A percentile compares a stretch with the other conserved stretches of the same genome.
Conservation (phyloP, 2,113 vertebrate genomes). For the cattle (Bos taurus) region ARS-UCD2.0 NC_037340.1:47941001-47941500, state of each 20-base stretch:
- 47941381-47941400: background rate
- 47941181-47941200: background rate
- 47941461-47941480: background rate
- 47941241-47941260: background rate
- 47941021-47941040: background rate
- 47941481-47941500: background rate
- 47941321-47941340: background rate
- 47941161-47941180: background rate
- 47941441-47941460: background rate
- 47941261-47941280: background rate
- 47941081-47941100: background rate
- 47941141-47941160: background rate
- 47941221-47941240: background rate
- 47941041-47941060: background rate
- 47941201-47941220: background rate
- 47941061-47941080: background rate
- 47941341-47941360: background rate
- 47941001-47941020: background rate
- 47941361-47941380: background rate
- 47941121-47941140: background rate
- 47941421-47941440: background rate
- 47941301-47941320: background rate
- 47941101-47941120: background rate
- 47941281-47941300: background rate
- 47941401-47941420: background rate